Percentiles rank a stretch among this genome's conserved stretches.
These are phyloP conservation scores for Pseudobourletiella spinata DNA, from an alignment of 1,140 invertebrate genomes.

Conservation along the genomic window DNA sequence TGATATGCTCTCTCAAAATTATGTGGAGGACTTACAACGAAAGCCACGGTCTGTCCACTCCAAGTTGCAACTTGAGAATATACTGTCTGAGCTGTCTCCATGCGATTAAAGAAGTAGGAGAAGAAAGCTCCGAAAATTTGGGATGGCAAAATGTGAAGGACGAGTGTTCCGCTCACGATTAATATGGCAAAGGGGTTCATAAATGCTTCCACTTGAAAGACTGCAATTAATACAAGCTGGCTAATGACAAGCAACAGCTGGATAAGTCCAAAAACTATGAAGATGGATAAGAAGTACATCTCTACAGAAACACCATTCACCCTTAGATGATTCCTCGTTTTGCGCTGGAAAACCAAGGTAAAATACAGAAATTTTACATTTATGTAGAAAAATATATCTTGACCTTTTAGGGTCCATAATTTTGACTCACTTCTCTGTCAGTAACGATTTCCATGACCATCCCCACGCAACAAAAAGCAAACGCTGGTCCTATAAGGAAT, in stretches of 20 bases:
- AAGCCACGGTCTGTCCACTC: slow-evolving; percentile 52
- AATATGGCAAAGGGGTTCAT: slow-evolving; percentile 23
- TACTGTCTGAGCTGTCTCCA: slow-evolving; percentile 68
- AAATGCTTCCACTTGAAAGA: slow-evolving; percentile 38
- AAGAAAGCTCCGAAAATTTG: slow-evolving; percentile 64
- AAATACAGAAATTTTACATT: too few relatives aligned
- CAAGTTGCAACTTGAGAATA: slow-evolving; percentile 65
- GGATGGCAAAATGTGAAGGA: slow-evolving; percentile 63
- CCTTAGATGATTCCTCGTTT: slow-evolving; percentile 69
- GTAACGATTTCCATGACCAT: slow-evolving; percentile 69
- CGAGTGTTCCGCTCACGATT: slow-evolving; percentile 45
- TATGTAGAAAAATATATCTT: too few relatives aligned
- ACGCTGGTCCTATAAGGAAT: slow-evolving; percentile 25
- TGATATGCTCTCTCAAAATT: background rate
- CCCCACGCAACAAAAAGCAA: slow-evolving; percentile 43
- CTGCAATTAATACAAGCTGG: slow-evolving; percentile 18
- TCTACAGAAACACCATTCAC: slow-evolving; percentile 68
- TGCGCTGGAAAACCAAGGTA: slow-evolving; percentile 59
- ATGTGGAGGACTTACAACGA: slow-evolving; percentile 19
- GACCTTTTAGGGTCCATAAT: too few relatives aligned
- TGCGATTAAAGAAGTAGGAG: slow-evolving; percentile 70
- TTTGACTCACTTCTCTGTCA: slow-evolving; percentile 73
- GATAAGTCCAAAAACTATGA: slow-evolving; percentile 58
- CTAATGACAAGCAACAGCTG: slow-evolving; percentile 38
- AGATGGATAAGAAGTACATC: slow-evolving; percentile 65